Evolutionary conservation across 1,140 invertebrate genomes (phyloP).

Genomic region (Rhizoglyphus robini): DNA sequence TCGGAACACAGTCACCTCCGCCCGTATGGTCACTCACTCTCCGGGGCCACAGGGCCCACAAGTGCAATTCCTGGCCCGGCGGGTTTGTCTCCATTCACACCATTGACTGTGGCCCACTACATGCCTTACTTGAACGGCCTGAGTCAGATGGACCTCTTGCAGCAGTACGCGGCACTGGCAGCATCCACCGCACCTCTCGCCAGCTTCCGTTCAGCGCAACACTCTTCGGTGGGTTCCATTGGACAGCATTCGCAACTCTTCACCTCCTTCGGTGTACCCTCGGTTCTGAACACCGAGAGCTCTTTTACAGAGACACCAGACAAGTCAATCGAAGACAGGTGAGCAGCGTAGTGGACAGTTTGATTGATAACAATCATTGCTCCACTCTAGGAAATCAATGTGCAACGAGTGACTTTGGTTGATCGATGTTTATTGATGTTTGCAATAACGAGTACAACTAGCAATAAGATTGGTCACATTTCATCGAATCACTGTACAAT

Average conservation of each 20-base stretch:
- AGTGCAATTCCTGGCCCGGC: no score
- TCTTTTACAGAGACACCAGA: no score
- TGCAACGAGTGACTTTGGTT: no score
- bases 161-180: constrained; percentile 31
- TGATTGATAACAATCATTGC: no score
- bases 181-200: constrained; percentile 28
- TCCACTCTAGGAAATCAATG: no score
- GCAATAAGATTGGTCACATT: no score
- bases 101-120: constrained; percentile 40
- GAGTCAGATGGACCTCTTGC: constrained; percentile 23
- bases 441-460: no score
- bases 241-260: constrained; percentile 30
- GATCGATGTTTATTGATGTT: no score
- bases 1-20: background rate
- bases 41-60: background rate
- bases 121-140: constrained; percentile 22
- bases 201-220: background rate
- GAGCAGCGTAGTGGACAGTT: no score
- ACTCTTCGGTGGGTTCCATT: constrained; percentile 29
- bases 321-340: no score
- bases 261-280: constrained; percentile 32
- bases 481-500: no score
- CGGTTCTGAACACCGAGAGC: no score
- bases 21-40: background rate
- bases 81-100: background rate